Evolutionary conservation across 2,113 vertebrate species (phyloP).

Genomic region (Psophia crepitans): DNA sequence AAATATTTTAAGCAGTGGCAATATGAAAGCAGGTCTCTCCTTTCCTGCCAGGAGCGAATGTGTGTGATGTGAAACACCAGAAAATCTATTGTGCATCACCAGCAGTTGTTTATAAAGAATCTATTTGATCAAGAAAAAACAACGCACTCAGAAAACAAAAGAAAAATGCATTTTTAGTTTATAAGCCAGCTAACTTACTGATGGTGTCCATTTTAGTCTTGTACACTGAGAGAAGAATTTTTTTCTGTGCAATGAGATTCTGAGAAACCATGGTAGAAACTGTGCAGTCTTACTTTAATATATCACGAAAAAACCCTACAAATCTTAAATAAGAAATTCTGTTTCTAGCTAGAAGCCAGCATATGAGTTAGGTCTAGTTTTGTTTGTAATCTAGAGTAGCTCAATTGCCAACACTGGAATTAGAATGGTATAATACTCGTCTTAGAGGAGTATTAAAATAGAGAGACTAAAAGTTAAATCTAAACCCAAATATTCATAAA

Average conservation of each 20-base stretch:
- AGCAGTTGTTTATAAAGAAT: not conserved
- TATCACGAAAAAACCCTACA: accelerated
- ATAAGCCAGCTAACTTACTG: not conserved
- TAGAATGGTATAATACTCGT: not conserved
- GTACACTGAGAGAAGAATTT: not conserved
- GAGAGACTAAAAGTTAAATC: not conserved
- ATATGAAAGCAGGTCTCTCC: not conserved
- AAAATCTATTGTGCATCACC: not conserved
- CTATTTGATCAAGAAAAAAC: not conserved
- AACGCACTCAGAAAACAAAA: not conserved
- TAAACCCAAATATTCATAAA: not conserved
- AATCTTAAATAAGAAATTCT: not conserved
- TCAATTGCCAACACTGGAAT: not conserved
- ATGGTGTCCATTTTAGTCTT: not conserved
- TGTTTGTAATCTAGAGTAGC: not conserved
- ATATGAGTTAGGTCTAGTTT: not conserved
- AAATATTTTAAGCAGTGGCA: not conserved
- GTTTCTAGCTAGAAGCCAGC: not conserved
- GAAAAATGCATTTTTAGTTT: not conserved
- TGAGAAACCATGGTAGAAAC: not conserved
- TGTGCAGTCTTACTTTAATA: not conserved
- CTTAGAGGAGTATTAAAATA: not conserved
- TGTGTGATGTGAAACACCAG: not conserved
- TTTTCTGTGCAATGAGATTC: not conserved
- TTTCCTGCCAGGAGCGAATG: not conserved